Percentiles rank a stretch among this genome's conserved stretches.
phyloP scores from a whole-genome alignment of 2,113 vertebrate genomes.

The Cyphomyrus plagiostoma region DNA sequence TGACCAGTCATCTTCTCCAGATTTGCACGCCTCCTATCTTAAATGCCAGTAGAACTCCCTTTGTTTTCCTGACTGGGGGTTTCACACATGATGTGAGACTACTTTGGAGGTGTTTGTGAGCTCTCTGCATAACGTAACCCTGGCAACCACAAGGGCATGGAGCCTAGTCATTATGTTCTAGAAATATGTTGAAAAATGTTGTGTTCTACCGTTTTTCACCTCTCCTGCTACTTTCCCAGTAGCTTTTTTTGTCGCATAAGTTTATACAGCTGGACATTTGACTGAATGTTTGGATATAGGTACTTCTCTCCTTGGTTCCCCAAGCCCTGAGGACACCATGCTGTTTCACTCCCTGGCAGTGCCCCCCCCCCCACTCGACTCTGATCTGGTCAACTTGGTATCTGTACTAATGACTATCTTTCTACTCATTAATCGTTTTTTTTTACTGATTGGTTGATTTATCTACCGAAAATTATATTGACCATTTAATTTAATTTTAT shows the following conservation, averaged over 20 bases:
- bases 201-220: neutral
- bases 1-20: neutral
- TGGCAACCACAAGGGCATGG: neutral
- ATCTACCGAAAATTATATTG: too few species aligned
- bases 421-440: too few species aligned
- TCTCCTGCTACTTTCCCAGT: neutral
- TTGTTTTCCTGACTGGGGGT: neutral
- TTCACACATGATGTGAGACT: neutral
- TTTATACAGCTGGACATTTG: neutral
- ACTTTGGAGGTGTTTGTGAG: neutral
- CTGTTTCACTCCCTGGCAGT: neutral
- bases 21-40: neutral
- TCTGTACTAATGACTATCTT: too few species aligned
- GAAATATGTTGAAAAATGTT: neutral
- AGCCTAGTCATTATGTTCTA: neutral
- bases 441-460: too few species aligned
- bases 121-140: neutral
- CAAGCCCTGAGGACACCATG: too few species aligned
- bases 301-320: neutral
- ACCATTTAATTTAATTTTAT: too few species aligned
- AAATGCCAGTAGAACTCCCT: neutral
- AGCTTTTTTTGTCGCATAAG: neutral
- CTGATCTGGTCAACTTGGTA: neutral
- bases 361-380: neutral
- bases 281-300: neutral